Base-by-base conservation (phyloP, 2,797 vertebrate genomes). In the Diplodus sargus region DNA sequence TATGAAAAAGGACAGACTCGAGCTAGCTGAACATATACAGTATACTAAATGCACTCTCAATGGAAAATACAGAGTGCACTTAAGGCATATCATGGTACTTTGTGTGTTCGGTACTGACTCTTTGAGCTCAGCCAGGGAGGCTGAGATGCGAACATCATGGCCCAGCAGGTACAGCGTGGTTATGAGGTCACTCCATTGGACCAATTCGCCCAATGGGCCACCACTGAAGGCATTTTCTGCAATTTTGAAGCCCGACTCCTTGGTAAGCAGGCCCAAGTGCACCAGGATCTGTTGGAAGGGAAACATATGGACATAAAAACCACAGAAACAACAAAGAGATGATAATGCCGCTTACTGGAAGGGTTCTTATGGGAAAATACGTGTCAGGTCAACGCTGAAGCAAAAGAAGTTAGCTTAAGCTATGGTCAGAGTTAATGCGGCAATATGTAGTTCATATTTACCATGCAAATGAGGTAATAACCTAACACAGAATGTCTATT, bases 121-220 rank as follows among this genome's bases (percentile, higher is more conserved):
- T 94, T 99, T 99, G 76, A 99, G 97, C 93, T 99, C 98, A 49
- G 97, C 97, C 92, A 99, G 94, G 61, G 98, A 99, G 85, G 98
- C 97, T 1, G 98, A 99, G 95, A 99, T 97, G 93, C 97, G 97
- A 80, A 99, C 96, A 87, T 99, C 97, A 79, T 99, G 98, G 84
- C 98, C 98, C 91, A 99, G 95, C 92, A 99, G 96, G 95, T 99
- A 99, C 70, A 99, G 96, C 72, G 98, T 97, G 91, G 98, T 99
- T 91, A 99, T 99, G 93, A 99, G 97, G 92, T 99, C 98, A 88
- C 98, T 99, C 98, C 98, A 99, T 90, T 99, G 98, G 82, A 99
- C 98, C 94, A 99, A 93, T 94, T 99, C 98, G 17, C 98, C 98
- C 82, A 99, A 91, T 3, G 98, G 98, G 54, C 98, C 98, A 18